Conservation (phyloP, 2,888 invertebrate genomes). For the Lycia hirtaria region DNA sequence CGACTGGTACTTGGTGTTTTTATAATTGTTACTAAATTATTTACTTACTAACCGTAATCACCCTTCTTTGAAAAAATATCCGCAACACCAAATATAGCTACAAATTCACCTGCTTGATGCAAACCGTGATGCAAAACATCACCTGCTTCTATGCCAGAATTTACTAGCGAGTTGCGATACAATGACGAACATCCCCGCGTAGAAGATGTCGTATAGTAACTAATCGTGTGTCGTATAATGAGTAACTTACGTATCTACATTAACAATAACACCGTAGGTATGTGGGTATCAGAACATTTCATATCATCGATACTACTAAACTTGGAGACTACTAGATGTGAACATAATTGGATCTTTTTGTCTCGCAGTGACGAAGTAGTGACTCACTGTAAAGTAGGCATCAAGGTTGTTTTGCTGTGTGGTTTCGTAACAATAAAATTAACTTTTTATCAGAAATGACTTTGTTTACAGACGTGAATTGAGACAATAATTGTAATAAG, state of each 20-base stretch:
- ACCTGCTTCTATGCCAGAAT: constrained; percentile 15
- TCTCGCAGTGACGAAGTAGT: constrained; percentile 49
- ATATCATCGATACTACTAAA: constrained; percentile 35
- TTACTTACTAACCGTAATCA: too few species aligned
- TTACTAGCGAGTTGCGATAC: constrained; percentile 12
- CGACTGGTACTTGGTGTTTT: too few species aligned
- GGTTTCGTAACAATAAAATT: not conserved
- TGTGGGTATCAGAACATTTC: constrained; percentile 15
- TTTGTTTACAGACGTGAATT: too few species aligned
- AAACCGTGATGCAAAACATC: too few species aligned
- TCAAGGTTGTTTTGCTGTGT: constrained; percentile 45
- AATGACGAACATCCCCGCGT: constrained; percentile 23
- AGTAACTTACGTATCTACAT: constrained; percentile 43
- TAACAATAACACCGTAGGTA: not conserved
- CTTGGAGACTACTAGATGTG: constrained; percentile 28
- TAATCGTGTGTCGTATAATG: constrained; percentile 40
- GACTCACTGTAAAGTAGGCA: constrained; percentile 48
- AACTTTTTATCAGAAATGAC: not conserved
- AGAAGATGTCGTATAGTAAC: constrained; percentile 29
- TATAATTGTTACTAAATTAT: too few species aligned
- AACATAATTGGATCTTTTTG: constrained; percentile 58
- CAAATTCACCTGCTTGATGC: too few species aligned
- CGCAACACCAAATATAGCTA: not conserved
- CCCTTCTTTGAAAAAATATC: not conserved
- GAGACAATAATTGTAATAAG: too few species aligned